These are phyloP conservation scores for Lophura nycthemera DNA, from an alignment of 2,113 vertebrate species.

Conservation along the genomic window DNA sequence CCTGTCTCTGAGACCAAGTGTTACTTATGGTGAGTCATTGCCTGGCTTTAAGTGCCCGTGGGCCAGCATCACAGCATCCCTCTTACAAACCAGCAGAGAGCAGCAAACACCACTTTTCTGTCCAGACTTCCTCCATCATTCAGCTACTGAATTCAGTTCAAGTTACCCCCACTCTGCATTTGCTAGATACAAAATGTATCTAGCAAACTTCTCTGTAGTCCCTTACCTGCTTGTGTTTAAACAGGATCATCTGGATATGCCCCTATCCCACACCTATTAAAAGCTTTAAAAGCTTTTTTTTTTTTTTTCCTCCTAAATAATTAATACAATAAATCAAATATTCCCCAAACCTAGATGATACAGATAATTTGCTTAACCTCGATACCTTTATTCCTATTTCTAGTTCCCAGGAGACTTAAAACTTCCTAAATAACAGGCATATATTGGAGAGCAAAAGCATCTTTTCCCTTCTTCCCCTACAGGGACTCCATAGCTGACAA, in stretches of 20 bases:
- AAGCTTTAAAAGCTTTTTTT: neutral
- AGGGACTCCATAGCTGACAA: neutral
- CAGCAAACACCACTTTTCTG: constrained; percentile 50
- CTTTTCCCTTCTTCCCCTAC: neutral
- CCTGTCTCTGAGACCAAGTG: neutral
- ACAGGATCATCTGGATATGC: neutral
- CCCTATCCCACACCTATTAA: neutral
- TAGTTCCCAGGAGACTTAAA: neutral
- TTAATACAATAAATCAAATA: neutral
- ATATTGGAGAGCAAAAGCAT: neutral
- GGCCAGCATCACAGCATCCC: neutral
- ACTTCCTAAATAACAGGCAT: neutral
- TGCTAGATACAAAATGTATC: neutral
- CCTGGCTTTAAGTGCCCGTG: neutral
- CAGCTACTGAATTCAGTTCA: neutral
- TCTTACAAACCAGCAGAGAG: constrained; percentile 36
- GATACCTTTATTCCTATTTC: neutral
- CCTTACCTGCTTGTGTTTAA: neutral
- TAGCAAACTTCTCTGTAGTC: neutral
- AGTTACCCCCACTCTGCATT: neutral
- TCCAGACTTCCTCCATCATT: neutral
- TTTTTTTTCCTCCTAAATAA: too few species aligned
- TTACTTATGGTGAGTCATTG: neutral
- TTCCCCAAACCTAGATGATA: neutral
- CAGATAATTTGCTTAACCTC: neutral